Base-by-base conservation (phyloP, 2,797 vertebrate genomes). In the Protosalanx chinensis region DNA sequence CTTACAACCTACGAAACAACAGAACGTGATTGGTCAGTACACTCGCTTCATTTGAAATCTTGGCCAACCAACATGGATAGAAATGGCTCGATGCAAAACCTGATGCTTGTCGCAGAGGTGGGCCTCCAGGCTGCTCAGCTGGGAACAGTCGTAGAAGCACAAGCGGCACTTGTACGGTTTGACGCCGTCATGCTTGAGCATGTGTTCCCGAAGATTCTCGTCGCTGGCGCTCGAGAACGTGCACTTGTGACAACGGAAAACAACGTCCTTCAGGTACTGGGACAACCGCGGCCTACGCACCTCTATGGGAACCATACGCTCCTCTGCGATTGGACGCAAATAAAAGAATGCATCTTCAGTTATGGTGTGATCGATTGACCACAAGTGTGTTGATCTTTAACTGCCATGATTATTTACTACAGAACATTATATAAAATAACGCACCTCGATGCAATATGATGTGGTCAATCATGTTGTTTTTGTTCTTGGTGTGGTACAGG, bases 401-500 rank as follows among this genome's bases (percentile, higher is more conserved):
- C 46, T 29, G 13, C 58, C 23, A 6, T 2, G 46, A 18, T 56
- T 32, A 33, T 67, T 53, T 15, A 18, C 8, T 23, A 8, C 41
- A 46, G 12, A 46, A 12, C 10, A 13, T 46, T 13, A 46, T 12
- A 46, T 12, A 46, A 46, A 46, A 46, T 13, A 32, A 76, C 79
- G 79, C 91, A 98, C 96, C 96, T 81, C 96, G 95, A 80, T 98
- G 96, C 74, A 98, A 86, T 78, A 96, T 86, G 41, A 98, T 94
- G 86, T 98, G 96, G 80, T 97, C 96, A 0, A 98, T 98, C 96
- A 98, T 97, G 92, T 94, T 95, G 85, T 95, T 94, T 81, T 95
- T 97, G 87, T 94, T 95, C 92, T 94, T 95, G 88, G 95, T 96
- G 88, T 96, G 95, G 86, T 97, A 98, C 63, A 97, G 94, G 86